These are phyloP conservation scores for Cossypha polioptera DNA, from an alignment of 2,797 vertebrate species.

Conservation along the genomic window DNA sequence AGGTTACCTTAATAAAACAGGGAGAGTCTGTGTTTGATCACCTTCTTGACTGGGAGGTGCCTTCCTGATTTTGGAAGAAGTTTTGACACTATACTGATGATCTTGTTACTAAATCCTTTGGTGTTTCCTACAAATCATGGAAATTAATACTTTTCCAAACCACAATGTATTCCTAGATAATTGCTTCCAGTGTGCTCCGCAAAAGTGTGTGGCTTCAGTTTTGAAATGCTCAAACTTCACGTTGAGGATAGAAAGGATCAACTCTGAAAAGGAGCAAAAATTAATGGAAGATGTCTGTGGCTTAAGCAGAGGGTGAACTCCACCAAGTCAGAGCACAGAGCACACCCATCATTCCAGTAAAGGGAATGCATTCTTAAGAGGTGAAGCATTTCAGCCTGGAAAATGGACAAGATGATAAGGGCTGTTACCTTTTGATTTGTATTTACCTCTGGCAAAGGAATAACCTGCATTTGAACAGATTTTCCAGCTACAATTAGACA, in stretches of 20 bases:
- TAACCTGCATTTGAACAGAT: neutral
- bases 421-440: neutral
- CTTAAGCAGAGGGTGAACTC: neutral
- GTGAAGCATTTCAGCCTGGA: constrained; percentile 14
- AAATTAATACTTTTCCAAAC: neutral
- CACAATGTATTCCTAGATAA: neutral
- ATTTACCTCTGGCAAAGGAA: neutral
- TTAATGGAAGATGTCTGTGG: neutral
- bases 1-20: neutral
- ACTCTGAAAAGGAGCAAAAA: neutral
- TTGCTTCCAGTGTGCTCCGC: neutral
- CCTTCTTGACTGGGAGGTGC: neutral
- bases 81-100: neutral
- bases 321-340: neutral
- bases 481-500: neutral
- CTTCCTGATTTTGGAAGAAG: neutral
- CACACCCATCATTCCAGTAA: neutral
- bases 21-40: neutral
- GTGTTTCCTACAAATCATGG: neutral
- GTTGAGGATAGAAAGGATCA: neutral
- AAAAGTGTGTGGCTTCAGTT: neutral
- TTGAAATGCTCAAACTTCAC: neutral
- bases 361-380: constrained; percentile 3
- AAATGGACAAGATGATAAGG: neutral
- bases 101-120: neutral